Percentiles rank a stretch among this genome's conserved stretches.
phyloP scores from a whole-genome alignment of 2,797 vertebrate species.

The Melanotaenia parkinsoni region DNA sequence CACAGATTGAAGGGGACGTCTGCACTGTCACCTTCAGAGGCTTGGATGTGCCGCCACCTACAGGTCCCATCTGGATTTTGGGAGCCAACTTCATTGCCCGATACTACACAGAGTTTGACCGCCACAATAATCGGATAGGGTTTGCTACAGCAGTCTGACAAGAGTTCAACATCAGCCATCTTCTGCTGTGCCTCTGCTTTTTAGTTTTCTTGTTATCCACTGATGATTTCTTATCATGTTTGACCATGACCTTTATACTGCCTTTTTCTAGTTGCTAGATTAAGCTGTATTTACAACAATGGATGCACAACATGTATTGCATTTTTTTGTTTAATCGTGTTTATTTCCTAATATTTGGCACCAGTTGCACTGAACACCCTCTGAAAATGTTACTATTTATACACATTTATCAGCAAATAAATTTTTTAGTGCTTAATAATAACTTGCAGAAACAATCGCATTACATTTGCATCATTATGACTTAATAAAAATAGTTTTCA shows the following conservation, averaged over 20 bases:
- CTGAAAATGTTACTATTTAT: constrained; percentile 44
- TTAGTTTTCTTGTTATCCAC: constrained; percentile 23
- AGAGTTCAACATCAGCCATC: not conserved
- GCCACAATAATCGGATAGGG: constrained; percentile 92
- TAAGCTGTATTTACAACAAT: constrained; percentile 6
- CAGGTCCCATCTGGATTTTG: constrained; percentile 93
- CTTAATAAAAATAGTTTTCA: constrained; percentile 62
- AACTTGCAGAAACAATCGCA: constrained; percentile 16
- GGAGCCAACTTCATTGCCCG: constrained; percentile 95
- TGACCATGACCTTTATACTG: not conserved
- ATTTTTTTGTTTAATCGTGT: not conserved
- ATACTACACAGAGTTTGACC: constrained; percentile 97
- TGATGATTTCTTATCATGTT: not conserved
- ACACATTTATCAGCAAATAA: constrained; percentile 36
- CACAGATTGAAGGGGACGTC: constrained; percentile 85
- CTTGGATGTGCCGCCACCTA: constrained; percentile 91
- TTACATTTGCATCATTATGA: constrained; percentile 31
- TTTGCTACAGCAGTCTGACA: constrained; percentile 92
- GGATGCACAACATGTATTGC: constrained; percentile 9
- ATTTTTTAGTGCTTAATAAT: constrained; percentile 19
- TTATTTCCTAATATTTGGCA: constrained; percentile 1
- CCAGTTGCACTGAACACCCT: constrained; percentile 52
- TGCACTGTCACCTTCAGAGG: constrained; percentile 90
- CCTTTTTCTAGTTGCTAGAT: constrained; percentile 12
- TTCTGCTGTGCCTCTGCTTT: constrained; percentile 9